Conservation (phyloP, 2,888 invertebrate genomes). For the Hypomecis atomaria region DNA sequence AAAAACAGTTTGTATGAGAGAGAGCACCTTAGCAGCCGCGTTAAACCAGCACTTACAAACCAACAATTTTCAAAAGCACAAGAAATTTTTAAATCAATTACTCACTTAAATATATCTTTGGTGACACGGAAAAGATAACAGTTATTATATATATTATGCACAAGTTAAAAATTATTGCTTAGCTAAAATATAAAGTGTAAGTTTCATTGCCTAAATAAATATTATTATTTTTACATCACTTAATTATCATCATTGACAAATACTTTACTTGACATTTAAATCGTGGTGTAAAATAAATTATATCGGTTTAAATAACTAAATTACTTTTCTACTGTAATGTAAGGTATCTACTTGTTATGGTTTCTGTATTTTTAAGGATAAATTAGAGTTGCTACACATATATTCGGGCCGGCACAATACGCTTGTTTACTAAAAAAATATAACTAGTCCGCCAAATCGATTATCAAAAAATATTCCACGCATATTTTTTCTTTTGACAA, state of each 20-base stretch:
- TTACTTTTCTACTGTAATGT: neutral
- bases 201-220: slow-evolving; percentile 11
- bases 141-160: slow-evolving; percentile 15
- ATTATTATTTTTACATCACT: slow-evolving; percentile 1
- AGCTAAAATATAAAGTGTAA: neutral
- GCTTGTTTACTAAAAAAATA: too few species aligned
- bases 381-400: neutral
- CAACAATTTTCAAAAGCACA: slow-evolving; percentile 33
- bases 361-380: neutral
- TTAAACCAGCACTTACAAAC: neutral
- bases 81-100: slow-evolving; percentile 33
- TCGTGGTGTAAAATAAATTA: slow-evolving; percentile 5
- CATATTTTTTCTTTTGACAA: too few species aligned
- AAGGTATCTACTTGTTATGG: slow-evolving; percentile 1
- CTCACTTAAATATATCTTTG: slow-evolving; percentile 35
- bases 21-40: too few species aligned
- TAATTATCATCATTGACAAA: slow-evolving; percentile 6
- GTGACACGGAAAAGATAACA: slow-evolving; percentile 22
- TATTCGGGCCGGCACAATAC: too few species aligned
- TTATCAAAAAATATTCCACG: too few species aligned
- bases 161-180: slow-evolving; percentile 7
- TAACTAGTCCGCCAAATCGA: too few species aligned
- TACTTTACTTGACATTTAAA: slow-evolving; percentile 14
- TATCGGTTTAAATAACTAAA: neutral
- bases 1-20: too few species aligned